Evolutionary conservation across 1,140 invertebrate genomes (phyloP).

Genomic region (Pogonomyrmex barbatus): DNA sequence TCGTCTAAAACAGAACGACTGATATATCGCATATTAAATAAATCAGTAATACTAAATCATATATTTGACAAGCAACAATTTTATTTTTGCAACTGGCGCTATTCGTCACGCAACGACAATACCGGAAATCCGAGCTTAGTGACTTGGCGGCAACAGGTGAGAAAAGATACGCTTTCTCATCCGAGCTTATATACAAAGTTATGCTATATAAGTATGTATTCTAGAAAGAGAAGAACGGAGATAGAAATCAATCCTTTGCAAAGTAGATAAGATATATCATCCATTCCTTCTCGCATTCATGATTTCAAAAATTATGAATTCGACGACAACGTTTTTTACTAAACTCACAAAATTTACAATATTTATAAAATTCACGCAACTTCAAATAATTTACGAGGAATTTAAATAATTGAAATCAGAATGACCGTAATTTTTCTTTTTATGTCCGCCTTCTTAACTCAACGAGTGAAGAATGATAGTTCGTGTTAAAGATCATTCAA

Average conservation of each 20-base stretch:
- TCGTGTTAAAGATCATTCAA: not conserved
- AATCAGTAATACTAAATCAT: not conserved
- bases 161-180: not conserved
- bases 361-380: not conserved
- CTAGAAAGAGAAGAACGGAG: not conserved
- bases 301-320: not conserved
- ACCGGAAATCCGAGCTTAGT: slow-evolving; percentile 25
- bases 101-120: not conserved
- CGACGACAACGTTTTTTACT: not conserved
- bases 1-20: not conserved
- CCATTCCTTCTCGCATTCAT: slow-evolving; percentile 1
- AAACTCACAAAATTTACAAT: not conserved
- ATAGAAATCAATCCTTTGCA: not conserved
- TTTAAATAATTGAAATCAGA: no score
- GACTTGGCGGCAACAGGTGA: slow-evolving; percentile 51
- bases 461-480: not conserved
- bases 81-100: not conserved
- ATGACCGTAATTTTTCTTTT: not conserved
- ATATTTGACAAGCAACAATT: not conserved
- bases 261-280: not conserved
- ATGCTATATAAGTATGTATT: not conserved
- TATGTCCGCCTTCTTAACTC: not conserved
- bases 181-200: not conserved
- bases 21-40: not conserved
- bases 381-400: not conserved